Base-by-base conservation (phyloP, 2,888 invertebrate species). In the Pyrocoelia pectoralis region DNA sequence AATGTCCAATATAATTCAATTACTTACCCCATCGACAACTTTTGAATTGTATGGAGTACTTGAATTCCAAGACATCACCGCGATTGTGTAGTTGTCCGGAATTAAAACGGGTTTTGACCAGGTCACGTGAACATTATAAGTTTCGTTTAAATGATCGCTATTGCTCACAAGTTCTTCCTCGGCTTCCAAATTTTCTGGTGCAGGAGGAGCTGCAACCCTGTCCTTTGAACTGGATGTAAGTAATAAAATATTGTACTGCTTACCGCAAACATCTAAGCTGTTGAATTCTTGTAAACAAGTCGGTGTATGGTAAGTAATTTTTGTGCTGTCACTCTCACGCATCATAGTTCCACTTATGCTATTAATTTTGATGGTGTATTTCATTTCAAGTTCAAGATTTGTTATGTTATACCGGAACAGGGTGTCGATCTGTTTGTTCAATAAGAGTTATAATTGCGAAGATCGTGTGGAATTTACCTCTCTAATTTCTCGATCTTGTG, bases 71-170 rank as follows among this genome's bases (percentile, higher is more conserved):
- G 62, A 61, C 13, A 58, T 63, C 29, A 72, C 56, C 17, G 49
- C 51, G 8, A 85, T 68, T 0, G 75, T 79, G 58, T 87, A 87
- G 72, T 80, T 83, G 65, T 84, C 81, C 0, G 87, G 87, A 18
- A 76, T 56, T 15, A 81, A 73, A 18, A 68, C 59, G 1, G 86
- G 83, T 65, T 72, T 70, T 1, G 79, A 62, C 88, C 88, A 88
- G 15, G 68, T 75, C 1, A 87, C 71, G 40, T 78, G 76, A 0
- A 86, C 68, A 8, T 84, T 78, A 67, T 81, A 83, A 0, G 62
- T 58, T 9, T 60, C 48, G 19, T 67, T 51, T n/a, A 40, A 13
- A 64, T 56, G 0, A 52, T 61, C 18, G 1, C 62, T 65, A 13
- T 75, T 59, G 29, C 69, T 72, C 33, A 53, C 56, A 2, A 71